phyloP scores from a whole-genome alignment of 2,888 invertebrate genomes.

The Lasioglossum morio region DNA sequence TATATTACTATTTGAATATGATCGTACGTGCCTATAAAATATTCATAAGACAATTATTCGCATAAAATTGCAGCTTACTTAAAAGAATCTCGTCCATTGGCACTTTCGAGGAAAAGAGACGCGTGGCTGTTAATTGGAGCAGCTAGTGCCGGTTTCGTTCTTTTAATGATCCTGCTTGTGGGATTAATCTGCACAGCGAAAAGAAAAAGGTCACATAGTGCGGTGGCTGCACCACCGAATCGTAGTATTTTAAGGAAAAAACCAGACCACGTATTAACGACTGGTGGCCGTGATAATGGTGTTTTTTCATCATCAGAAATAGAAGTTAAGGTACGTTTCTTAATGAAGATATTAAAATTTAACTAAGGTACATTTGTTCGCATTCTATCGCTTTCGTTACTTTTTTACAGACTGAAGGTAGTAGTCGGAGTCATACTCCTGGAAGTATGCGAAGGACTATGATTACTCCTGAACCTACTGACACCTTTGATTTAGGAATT shows the following conservation, averaged over 20 bases:
- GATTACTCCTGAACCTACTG: slow-evolving; percentile 76
- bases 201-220: slow-evolving; percentile 79
- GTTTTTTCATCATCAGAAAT: slow-evolving; percentile 80
- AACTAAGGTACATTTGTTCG: neutral
- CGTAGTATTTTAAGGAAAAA: slow-evolving; percentile 77
- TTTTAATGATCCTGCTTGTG: slow-evolving; percentile 84
- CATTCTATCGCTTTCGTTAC: neutral
- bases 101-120: slow-evolving; percentile 86
- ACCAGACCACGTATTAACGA: slow-evolving; percentile 72
- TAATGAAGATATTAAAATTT: slow-evolving; percentile 60
- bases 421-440: slow-evolving; percentile 77
- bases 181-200: slow-evolving; percentile 77
- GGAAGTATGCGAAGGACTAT: slow-evolving; percentile 78
- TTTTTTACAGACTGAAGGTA: slow-evolving; percentile 78
- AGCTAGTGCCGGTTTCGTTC: slow-evolving; percentile 87
- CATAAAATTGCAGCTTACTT: slow-evolving; percentile 87
- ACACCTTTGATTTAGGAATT: slow-evolving; percentile 75
- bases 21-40: neutral
- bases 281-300: slow-evolving; percentile 78
- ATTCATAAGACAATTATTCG: neutral
- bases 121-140: slow-evolving; percentile 89
- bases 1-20: neutral
- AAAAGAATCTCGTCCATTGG: slow-evolving; percentile 88
- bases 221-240: slow-evolving; percentile 77
- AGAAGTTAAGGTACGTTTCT: slow-evolving; percentile 69